Evolutionary conservation across 2,113 vertebrate genomes (phyloP), one percentile per base, ranked within the genome.

Genomic region (Callithrix jacchus): DNA sequence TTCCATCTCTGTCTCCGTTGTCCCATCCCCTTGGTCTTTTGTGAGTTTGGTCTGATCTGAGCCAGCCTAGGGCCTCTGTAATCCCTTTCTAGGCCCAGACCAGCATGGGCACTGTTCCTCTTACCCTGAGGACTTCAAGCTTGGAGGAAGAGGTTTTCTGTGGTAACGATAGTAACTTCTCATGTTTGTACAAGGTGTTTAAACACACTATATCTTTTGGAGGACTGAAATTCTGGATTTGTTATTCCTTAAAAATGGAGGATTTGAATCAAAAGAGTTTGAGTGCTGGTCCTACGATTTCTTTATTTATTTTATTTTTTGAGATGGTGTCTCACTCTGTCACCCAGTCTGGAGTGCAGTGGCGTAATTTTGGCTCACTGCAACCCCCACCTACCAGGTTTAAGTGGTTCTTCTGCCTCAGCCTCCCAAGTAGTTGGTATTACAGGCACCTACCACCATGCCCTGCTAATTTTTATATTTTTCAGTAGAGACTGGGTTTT

Each of bases 151-250:
- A 37, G 20, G 14, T 45, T 96, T 96, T 87, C 37, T 20, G 8
- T 91, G 30, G 77, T 40, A 61, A 92, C 61, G 27, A 64, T 42
- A 79, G 23, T 8, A 91, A 5, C 64, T 95, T 23, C 54, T 96
- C 64, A 20, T 54, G 20, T 95, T 58, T 87, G 21, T 76, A 42
- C 81, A 76, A 5, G 61, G 4, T 61, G 89, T 96, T 97, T 81
- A 95, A 95, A 70, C 40, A 35, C 84, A 68, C 56, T 82, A 49
- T 35, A 2, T 66, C 61, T 93, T 84, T 80, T 95, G 56, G 85
- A 27, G 89, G 93, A 93, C 81, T 76, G 16, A 91, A 90, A 95
- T 87, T 94, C 42, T 82, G 87, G 25, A 87, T 96, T 96, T 84
- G 81, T 76, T 91, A 73, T 89, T 49, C 80, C 16, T 82, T 83